Evolutionary conservation across 2,888 invertebrate species (phyloP), one percentile per base, ranked within the genome.

Genomic region (Myopa testacea): DNA sequence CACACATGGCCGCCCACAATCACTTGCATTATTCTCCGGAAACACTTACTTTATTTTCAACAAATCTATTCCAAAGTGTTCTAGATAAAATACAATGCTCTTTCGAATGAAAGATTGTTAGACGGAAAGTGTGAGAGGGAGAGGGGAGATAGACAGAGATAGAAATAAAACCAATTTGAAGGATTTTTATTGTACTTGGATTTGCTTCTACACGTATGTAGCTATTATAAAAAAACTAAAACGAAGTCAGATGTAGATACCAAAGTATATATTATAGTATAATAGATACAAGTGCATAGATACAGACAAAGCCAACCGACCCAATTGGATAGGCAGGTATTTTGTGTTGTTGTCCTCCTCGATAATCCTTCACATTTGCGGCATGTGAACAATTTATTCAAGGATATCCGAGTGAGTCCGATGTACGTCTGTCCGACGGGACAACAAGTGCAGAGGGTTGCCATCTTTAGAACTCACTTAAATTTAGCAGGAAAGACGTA

Each of bases 1-100:
- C 1, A 26, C 26, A 26, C 26, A 26, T 26, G 26, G 26, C 26
- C 26, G 26, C 26, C 26, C 26, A 26, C 26, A 26, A 26, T 26
- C 26, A 26, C 26, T 26, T 26, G 26, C 26, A 26, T n/a, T 12
- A 55, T n/a, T n/a, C n/a, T n/a, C 55, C 55, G 10, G 55, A 55
- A 55, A 5, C 55, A 55, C 55, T 55, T 55, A 55, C n/a, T n/a
- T n/a, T 55, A n/a, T 55, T 55, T n/a, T 55, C 55, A 55, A 55
- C 55, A 55, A 55, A 55, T 55, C n/a, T 55, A 55, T 55, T 55
- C 8, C 55, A 55, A 55, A n/a, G 55, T 55, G 55, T 55, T 55
- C n/a, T 5, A 45, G 1, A 45, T 45, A 45, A 45, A 45, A 45
- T 55, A 8, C 55, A 55, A 55, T n/a, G 55, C 55, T 55, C n/a